Evolutionary conservation across 2,113 vertebrate species (phyloP).

Genomic region (Bothrops jararaca): DNA sequence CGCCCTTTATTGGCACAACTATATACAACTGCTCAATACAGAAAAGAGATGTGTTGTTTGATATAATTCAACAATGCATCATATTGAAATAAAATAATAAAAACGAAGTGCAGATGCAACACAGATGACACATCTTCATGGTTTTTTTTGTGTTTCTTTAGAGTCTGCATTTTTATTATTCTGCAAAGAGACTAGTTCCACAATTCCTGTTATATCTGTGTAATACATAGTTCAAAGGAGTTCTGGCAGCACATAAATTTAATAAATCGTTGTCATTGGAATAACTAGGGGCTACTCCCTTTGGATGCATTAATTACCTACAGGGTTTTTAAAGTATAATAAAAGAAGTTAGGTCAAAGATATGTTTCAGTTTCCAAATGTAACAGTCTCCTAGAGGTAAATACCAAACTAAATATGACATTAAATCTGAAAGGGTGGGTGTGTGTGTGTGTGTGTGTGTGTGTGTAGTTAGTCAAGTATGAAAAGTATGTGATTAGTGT

Average conservation of each 20-base stretch:
- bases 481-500: too few relatives aligned
- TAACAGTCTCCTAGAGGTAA: too few relatives aligned
- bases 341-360: too few relatives aligned
- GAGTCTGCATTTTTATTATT: neutral
- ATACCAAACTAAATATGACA: too few relatives aligned
- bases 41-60: slow-evolving; percentile 5
- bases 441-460: too few relatives aligned
- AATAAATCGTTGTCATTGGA: neutral
- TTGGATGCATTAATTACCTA: neutral
- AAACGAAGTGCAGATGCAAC: neutral
- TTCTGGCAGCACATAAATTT: neutral
- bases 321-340: neutral
- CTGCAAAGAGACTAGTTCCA: neutral
- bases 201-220: neutral
- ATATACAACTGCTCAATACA: neutral
- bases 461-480: too few relatives aligned
- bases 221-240: neutral
- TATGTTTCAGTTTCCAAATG: too few relatives aligned
- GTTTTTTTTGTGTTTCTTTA: neutral
- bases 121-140: neutral
- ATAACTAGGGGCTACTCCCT: neutral
- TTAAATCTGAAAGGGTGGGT: too few relatives aligned
- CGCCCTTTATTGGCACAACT: slow-evolving; percentile 42
- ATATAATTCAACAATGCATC: slow-evolving; percentile 30
- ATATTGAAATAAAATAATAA: slow-evolving; percentile 10